Percentiles rank a stretch among this genome's conserved stretches.
Conservation (phyloP, 2,888 invertebrate genomes). For the Epicampocera succincta region DNA sequence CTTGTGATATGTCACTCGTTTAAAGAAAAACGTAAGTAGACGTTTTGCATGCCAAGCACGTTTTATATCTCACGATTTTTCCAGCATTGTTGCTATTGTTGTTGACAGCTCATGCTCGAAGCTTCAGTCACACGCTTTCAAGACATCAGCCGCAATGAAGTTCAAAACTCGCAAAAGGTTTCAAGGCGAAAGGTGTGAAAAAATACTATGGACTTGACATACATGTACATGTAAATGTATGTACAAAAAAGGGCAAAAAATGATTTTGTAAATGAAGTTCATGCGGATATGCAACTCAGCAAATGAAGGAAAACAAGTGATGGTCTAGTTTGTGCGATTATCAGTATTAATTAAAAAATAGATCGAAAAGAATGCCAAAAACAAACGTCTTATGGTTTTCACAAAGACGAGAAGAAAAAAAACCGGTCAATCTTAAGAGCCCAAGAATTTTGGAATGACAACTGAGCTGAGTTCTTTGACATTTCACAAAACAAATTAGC, state of each 20-base stretch:
- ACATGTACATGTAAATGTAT: too few relatives aligned
- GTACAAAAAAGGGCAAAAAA: too few relatives aligned
- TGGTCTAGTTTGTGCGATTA: neutral
- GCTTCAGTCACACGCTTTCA: conserved; percentile 22
- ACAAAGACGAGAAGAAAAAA: neutral
- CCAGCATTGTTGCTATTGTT: neutral
- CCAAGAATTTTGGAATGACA: conserved; percentile 57
- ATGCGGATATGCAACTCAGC: neutral
- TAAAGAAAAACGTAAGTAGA: conserved; percentile 53
- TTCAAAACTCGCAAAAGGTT: neutral
- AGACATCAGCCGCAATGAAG: neutral
- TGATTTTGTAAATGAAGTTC: conserved; percentile 16
- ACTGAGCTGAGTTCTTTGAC: conserved; percentile 26
- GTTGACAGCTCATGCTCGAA: conserved; percentile 5
- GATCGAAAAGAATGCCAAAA: too few relatives aligned
- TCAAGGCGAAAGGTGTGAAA: neutral
- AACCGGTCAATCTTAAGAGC: conserved; percentile 43
- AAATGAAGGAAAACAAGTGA: conserved; percentile 51
- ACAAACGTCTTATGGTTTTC: neutral
- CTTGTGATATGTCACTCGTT: neutral
- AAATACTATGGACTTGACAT: too few relatives aligned
- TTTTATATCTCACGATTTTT: conserved; percentile 53
- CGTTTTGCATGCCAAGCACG: conserved; percentile 62
- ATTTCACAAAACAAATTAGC: neutral
- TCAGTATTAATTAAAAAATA: neutral